These are phyloP conservation scores for Apamea monoglypha DNA, from an alignment of 2,888 invertebrate genomes.

Conservation along the genomic window DNA sequence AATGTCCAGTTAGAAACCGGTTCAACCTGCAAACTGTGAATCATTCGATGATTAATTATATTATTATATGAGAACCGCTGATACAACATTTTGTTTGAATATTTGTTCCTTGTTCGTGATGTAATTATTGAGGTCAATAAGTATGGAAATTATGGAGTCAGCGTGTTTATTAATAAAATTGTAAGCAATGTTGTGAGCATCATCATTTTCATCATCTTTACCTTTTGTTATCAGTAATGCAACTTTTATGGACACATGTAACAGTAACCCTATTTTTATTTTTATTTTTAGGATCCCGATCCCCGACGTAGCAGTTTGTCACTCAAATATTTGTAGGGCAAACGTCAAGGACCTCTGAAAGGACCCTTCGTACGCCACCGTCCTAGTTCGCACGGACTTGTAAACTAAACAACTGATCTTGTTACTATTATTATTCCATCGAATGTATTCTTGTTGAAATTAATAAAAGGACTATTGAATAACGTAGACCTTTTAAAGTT, in stretches of 20 bases:
- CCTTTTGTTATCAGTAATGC: background rate
- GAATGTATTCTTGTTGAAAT: background rate
- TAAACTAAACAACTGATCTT: conserved; percentile 57
- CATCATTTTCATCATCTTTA: background rate
- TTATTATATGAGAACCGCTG: conserved; percentile 32
- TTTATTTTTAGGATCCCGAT: conserved; percentile 37
- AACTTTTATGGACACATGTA: background rate
- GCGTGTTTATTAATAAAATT: conserved; percentile 16
- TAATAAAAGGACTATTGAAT: conserved; percentile 11
- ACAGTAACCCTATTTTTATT: conserved; percentile 23
- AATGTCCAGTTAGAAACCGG: conserved; percentile 53
- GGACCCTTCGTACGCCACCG: conserved; percentile 67
- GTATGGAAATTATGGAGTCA: conserved; percentile 42
- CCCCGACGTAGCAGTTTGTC: conserved; percentile 61
- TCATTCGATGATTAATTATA: conserved; percentile 58
- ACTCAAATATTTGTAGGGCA: conserved; percentile 78
- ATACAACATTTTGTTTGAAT: conserved; percentile 34
- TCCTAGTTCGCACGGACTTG: conserved; percentile 65
- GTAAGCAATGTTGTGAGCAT: conserved; percentile 18
- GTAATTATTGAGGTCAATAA: conserved; percentile 43
- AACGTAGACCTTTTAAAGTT: background rate
- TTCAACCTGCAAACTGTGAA: conserved; percentile 50
- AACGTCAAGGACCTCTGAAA: conserved; percentile 72
- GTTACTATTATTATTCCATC: conserved; percentile 37
- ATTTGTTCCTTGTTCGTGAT: conserved; percentile 48